phyloP scores from a whole-genome alignment of 2,888 invertebrate genomes.

The Conistra vaccinii region DNA sequence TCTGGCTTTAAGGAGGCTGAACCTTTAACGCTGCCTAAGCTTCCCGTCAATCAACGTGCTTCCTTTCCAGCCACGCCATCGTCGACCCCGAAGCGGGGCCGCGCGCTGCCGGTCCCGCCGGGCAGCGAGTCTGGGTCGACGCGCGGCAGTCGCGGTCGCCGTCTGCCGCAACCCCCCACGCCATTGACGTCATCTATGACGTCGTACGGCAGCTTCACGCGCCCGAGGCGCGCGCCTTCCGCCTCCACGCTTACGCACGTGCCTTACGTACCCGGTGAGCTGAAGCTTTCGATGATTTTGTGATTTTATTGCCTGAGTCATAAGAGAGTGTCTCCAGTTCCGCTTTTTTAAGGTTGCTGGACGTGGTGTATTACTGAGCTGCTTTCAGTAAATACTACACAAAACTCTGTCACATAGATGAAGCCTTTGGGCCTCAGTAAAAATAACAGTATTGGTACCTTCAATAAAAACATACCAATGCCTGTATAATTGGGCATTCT shows the following conservation, averaged over 20 bases:
- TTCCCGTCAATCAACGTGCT: conserved; percentile 39
- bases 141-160: conserved; percentile 81
- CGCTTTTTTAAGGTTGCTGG: too few species aligned
- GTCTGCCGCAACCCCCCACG: conserved; percentile 83
- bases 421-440: background rate
- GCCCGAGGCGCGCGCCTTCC: conserved; percentile 71
- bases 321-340: background rate
- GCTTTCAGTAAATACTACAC: background rate
- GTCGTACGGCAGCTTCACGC: conserved; percentile 69
- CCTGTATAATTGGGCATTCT: background rate
- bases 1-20: background rate
- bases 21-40: background rate
- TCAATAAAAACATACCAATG: background rate
- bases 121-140: conserved; percentile 84
- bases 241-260: conserved; percentile 83
- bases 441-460: background rate
- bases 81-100: conserved; percentile 87
- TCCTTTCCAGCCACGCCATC: conserved; percentile 85
- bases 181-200: conserved; percentile 74
- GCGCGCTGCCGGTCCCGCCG: conserved; percentile 84
- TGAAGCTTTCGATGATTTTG: background rate
- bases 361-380: background rate
- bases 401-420: background rate
- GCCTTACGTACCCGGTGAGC: conserved; percentile 87
- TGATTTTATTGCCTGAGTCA: background rate